A percentile compares a stretch with the other conserved stretches of the same genome.
Conservation (phyloP, 2,797 vertebrate genomes). For the Fundulus diaphanus region DNA sequence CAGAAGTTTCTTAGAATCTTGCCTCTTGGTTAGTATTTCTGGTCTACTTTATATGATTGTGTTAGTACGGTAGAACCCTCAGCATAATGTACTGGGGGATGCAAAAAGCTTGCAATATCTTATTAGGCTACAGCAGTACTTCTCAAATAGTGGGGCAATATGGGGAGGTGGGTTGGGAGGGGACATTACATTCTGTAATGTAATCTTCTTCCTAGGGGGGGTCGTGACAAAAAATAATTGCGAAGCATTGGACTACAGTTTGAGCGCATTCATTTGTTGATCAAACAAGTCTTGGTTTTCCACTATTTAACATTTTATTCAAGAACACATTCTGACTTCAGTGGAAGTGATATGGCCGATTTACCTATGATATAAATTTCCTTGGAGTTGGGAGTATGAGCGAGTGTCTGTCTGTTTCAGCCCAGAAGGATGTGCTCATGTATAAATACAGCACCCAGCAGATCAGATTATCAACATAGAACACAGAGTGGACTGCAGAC, state of each 20-base stretch:
- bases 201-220: too few species aligned
- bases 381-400: not conserved
- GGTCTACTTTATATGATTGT: not conserved
- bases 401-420: too few species aligned
- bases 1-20: not conserved
- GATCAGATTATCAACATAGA: not conserved
- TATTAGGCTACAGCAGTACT: too few species aligned
- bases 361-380: not conserved
- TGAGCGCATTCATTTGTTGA: not conserved
- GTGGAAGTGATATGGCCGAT: not conserved
- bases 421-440: too few species aligned
- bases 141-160: too few species aligned
- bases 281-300: not conserved
- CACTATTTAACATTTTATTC: not conserved
- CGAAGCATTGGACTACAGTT: not conserved
- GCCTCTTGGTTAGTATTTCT: not conserved
- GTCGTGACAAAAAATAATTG: too few species aligned
- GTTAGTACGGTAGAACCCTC: not conserved
- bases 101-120: not conserved
- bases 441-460: not conserved
- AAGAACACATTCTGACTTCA: not conserved
- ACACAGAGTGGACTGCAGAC: not conserved
- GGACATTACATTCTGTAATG: too few species aligned
- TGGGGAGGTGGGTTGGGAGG: too few species aligned
- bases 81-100: not conserved